phyloP scores from a whole-genome alignment of 2,113 vertebrate species.

The Xiphophorus couchianus region DNA sequence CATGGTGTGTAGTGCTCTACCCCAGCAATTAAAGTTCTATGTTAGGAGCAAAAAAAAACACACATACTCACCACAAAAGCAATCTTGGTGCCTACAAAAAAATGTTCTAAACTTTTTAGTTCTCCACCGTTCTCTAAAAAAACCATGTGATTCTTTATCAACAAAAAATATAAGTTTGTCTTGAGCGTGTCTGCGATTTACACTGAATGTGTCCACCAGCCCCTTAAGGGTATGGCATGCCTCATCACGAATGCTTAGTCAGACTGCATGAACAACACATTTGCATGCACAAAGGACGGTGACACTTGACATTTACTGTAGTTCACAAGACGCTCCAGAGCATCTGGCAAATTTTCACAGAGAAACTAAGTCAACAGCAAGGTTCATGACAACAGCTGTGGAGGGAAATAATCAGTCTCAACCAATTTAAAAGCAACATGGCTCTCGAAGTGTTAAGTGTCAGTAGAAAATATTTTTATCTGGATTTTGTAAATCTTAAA shows the following conservation, averaged over 20 bases:
- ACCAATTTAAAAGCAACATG: conserved; percentile 29
- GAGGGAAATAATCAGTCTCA: conserved; percentile 38
- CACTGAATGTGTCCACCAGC: conserved; percentile 13
- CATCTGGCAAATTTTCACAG: conserved; percentile 68
- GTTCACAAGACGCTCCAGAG: conserved; percentile 70
- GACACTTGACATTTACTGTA: conserved; percentile 75
- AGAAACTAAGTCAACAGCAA: conserved; percentile 68
- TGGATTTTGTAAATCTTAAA: neutral
- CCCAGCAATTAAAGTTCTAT: conserved; percentile 76
- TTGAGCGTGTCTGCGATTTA: conserved; percentile 19
- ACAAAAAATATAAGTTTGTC: conserved; percentile 18
- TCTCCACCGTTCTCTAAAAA: neutral
- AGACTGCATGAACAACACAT: conserved; percentile 61
- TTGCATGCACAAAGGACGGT: conserved; percentile 64
- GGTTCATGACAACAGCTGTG: conserved; percentile 51
- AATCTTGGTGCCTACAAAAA: conserved; percentile 22
- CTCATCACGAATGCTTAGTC: conserved; percentile 52
- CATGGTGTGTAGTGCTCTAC: conserved; percentile 54
- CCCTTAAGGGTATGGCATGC: conserved; percentile 27
- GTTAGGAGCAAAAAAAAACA: conserved; percentile 56
- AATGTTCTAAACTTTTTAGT: conserved; percentile 29
- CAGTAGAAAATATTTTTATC: neutral
- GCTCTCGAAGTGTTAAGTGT: neutral
- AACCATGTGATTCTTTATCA: conserved; percentile 15
- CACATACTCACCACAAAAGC: conserved; percentile 19